These are phyloP conservation scores for Chloebia gouldiae DNA, from an alignment of 2,113 vertebrate genomes.

Conservation along the genomic window DNA sequence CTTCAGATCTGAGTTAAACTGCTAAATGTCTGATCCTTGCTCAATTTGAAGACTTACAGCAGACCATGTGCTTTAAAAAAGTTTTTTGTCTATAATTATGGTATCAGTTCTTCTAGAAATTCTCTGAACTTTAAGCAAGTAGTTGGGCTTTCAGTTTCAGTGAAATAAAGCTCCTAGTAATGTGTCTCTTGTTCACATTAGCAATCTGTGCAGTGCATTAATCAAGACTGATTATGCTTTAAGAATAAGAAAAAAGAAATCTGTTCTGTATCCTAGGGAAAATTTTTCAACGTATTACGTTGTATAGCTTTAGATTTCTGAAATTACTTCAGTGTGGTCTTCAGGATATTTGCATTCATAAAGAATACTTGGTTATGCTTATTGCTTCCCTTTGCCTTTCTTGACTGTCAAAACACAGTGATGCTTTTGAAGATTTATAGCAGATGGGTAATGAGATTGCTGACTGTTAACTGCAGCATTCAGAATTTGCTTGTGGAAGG, in stretches of 20 bases:
- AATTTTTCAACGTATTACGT: neutral
- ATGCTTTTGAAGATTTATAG: constrained; percentile 73
- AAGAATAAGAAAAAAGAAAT: constrained; percentile 26
- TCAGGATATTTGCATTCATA: constrained; percentile 67
- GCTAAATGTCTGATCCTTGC: neutral
- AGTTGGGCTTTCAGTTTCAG: neutral
- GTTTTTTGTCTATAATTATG: neutral
- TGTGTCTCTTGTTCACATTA: neutral
- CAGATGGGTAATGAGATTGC: constrained; percentile 70
- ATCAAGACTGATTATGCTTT: neutral
- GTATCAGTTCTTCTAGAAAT: neutral
- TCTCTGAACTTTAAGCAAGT: neutral
- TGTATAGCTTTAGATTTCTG: constrained; percentile 47
- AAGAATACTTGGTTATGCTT: constrained; percentile 65
- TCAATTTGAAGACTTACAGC: neutral
- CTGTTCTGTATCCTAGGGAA: neutral
- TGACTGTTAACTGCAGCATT: constrained; percentile 67
- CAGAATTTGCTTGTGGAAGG: constrained; percentile 60
- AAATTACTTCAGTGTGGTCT: constrained; percentile 67
- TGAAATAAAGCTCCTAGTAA: neutral
- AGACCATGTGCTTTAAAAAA: neutral
- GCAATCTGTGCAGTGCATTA: neutral
- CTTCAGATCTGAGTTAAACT: neutral
- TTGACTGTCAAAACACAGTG: constrained; percentile 71
- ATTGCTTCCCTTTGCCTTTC: constrained; percentile 56